Base-by-base conservation (phyloP, 2,113 vertebrate genomes). In the Callopanchax toddi region DNA sequence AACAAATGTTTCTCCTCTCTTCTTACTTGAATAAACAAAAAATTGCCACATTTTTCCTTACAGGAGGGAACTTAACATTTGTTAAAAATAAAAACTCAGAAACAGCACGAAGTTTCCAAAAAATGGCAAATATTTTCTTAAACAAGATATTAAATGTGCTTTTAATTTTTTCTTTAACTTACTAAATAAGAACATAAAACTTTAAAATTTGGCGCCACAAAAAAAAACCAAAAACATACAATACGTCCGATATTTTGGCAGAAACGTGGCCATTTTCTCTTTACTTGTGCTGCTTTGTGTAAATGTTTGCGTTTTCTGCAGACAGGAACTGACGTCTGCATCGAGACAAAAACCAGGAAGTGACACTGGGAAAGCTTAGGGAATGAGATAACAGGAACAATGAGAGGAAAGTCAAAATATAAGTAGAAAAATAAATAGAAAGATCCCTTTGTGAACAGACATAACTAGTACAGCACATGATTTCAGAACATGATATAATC, bases 141-240 rank as follows among this genome's bases (percentile, higher is more conserved):
- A n/a, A 17, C 5, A n/a, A n/a, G n/a, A n/a, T n/a, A 17, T 20
- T 44, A 44, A 1, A 20, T 44, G 42, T 44, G 42, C 40, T 44
- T 44, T 7, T 44, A 7, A 18, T 8, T 12, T 37, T 44, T 74
- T 11, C 49, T 26, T 59, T 8, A 63, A 68, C 39, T 45, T 25
- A 83, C 85, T 81, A 73, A 82, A 66, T 79, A 79, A 71, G 44
- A 83, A 83, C 59, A 78, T 45, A 78, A 57, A 56, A 53, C 22
- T 25, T 65, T 44, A 52, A 59, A 49, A 74, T 11, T 37, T 52
- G 22, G 65, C 60, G 50, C 34, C 17, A 20, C 43, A 58, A 57
- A 3, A 36, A 8, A 10, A 45, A 63, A 74, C 29, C 29, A 4
- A 32, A 32, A 32, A 32, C 29, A 32, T 32, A 4, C 29, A 37